Evolutionary conservation across 2,113 vertebrate genomes (phyloP), one percentile per base, ranked within the genome.

Genomic region (Myocastor coypus): DNA sequence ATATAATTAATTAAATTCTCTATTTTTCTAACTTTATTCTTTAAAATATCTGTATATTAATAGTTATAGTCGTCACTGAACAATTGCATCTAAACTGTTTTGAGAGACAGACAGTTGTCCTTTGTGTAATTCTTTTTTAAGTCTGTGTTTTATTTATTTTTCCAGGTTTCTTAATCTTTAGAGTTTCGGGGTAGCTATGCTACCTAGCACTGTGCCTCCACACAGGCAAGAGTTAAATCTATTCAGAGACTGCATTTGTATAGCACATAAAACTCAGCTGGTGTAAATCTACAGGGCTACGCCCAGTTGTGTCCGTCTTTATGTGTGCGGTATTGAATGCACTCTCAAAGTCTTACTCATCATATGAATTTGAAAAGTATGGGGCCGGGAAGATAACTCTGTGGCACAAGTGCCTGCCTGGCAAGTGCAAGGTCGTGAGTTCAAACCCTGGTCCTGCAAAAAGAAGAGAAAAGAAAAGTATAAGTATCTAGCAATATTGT

Each of bases 181-280:
- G 97, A 83, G 17, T 97, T 52, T 71, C 13, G 78, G 95, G 92
- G 66, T n/a, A 97, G 13, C 89, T 97, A 20, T 97, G 19, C 37
- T 55, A n/a, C 46, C 55, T 69, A 91, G 55, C 73, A 77, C 89
- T 98, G 1, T 92, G 37, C 83, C 97, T 88, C 42, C 91, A 94
- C 87, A 96, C 52, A 97, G 83, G 97, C 96, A 30, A 66, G 30
- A 97, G 30, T 71, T 64, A 66, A 96, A 81, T 75, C 4, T 95
- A 94, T 61, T 94, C 77, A 78, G 12, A 75, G 42, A 68, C 37
- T 89, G 55, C 63, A 78, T 94, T 96, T 97, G 16, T 89, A 26
- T 24, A 78, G 8, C 17, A 81, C 89, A 75, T 95, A 84, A 93
- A 94, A n/a, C 64, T 83, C 22, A 92, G 57, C n/a, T 91, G 71